A percentile compares a stretch with the other conserved stretches of the same genome.
Evolutionary conservation across 1,140 invertebrate species (phyloP).

Genomic region (Tetraneura akinire): DNA sequence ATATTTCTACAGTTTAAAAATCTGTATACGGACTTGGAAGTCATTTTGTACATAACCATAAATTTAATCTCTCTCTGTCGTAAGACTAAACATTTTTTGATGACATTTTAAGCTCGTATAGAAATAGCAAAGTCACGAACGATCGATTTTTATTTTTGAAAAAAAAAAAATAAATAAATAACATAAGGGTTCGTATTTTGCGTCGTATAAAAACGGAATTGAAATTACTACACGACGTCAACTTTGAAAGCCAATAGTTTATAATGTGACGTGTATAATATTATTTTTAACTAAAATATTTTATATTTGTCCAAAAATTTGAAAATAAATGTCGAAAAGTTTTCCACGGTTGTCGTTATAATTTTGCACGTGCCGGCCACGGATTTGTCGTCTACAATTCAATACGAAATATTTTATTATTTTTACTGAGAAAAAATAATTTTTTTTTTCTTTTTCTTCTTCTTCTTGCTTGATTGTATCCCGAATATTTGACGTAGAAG

Average conservation of each 20-base stretch:
- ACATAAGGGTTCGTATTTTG: not conserved
- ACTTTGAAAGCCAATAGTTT: constrained; percentile 6
- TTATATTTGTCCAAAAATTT: not conserved
- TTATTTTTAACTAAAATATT: not conserved
- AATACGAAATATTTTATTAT: not conserved
- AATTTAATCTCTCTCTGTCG: constrained; percentile 27
- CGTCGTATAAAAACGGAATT: not conserved
- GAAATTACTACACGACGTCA: not conserved
- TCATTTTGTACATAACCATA: constrained; percentile 10
- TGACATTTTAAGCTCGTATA: constrained; percentile 2
- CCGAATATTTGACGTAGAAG: not conserved
- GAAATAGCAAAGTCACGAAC: constrained; percentile 33
- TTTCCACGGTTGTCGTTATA: not conserved
- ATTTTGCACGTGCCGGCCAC: not conserved
- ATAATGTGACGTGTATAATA: not conserved
- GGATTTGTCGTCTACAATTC: not conserved
- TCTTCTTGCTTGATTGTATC: not conserved
- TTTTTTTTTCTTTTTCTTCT: too few species aligned
- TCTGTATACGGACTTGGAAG: not conserved
- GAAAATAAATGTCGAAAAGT: not conserved
- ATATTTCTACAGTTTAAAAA: not conserved
- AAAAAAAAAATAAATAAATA: too few species aligned
- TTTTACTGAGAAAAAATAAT: not conserved
- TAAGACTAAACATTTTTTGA: constrained; percentile 21
- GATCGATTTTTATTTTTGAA: too few species aligned